Evolutionary conservation across 2,888 invertebrate genomes (phyloP), one percentile per base, ranked within the genome.

Genomic region (Drosophila parthenogenetica): DNA sequence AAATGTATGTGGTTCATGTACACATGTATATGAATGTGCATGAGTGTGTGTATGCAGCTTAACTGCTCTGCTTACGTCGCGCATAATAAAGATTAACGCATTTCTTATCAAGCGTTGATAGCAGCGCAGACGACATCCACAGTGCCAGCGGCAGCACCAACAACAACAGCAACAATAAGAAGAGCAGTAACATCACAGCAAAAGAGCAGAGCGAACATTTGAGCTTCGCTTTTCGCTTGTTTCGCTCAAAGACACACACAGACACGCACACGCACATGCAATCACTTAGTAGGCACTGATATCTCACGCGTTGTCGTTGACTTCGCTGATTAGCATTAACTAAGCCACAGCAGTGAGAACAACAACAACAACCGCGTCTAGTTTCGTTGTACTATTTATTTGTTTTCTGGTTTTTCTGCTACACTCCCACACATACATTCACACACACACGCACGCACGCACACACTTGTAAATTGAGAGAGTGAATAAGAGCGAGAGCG

Each of bases 21-120:
- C 49, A 46, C 37, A 45, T 29, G 46, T 54, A 32, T 37, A 37
- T 61, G 55, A 22, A 50, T 35, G 53, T 65, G 39, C n/a, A 32
- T 14, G 5, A 57, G 59, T 45, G 46, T 69, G 43, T 61, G 45
- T 68, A 60, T 70, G 73, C 66, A 67, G 67, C 77, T 77, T 67
- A 69, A 77, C 77, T 69, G 69, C 67, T 75, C 75, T 78, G 77
- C 77, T 60, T 59, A 43, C 74, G 74, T 73, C 80, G 81, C 73
- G 66, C 73, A 84, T 79, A 87, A 89, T 87, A 80, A 87, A 88
- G 87, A 89, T 88, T 88, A 89, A 79, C 87, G 87, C 73, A 78
- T 84, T 87, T 89, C 87, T 88, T 88, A 88, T 88, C 87, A 81
- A 70, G 74, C 71, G 63, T 74, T 77, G 77, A 77, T 77, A 77